phyloP scores from a whole-genome alignment of 2,888 invertebrate species.

The Craniophora ligustri region DNA sequence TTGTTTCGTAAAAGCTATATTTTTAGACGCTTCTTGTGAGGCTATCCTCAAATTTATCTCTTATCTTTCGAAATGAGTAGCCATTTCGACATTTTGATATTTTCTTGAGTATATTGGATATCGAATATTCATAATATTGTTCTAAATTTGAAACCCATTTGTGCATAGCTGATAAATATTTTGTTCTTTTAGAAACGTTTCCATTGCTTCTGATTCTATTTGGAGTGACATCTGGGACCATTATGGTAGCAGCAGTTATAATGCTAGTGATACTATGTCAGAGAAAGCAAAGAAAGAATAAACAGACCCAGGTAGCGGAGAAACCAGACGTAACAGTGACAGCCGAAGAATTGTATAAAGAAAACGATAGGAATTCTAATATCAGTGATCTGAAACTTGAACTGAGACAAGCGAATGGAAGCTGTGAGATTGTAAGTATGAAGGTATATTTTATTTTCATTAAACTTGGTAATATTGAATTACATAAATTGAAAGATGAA shows the following conservation, averaged over 20 bases:
- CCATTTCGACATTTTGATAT: neutral
- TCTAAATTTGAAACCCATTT: no score
- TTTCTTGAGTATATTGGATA: no score
- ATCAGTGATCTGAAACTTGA: slow-evolving; percentile 97
- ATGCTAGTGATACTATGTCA: slow-evolving; percentile 95
- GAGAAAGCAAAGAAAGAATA: slow-evolving; percentile 89
- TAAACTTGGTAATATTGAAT: neutral
- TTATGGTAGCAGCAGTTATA: slow-evolving; percentile 94
- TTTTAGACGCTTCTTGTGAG: slow-evolving; percentile 3
- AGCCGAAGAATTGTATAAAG: slow-evolving; percentile 89
- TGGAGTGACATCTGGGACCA: slow-evolving; percentile 95
- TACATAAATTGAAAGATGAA: neutral
- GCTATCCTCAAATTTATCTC: neutral
- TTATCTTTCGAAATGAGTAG: no score
- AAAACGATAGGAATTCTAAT: slow-evolving; percentile 96
- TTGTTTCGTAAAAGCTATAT: slow-evolving; percentile 10
- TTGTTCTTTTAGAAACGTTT: slow-evolving; percentile 90
- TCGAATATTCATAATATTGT: no score
- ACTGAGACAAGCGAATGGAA: slow-evolving; percentile 94
- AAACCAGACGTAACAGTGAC: slow-evolving; percentile 89
- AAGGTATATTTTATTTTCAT: neutral
- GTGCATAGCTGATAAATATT: neutral
- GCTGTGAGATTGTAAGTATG: slow-evolving; percentile 91
- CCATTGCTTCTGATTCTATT: slow-evolving; percentile 94
- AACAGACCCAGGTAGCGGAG: slow-evolving; percentile 81